Conservation (phyloP, 2,113 vertebrate species). For the Ammospiza caudacuta region DNA sequence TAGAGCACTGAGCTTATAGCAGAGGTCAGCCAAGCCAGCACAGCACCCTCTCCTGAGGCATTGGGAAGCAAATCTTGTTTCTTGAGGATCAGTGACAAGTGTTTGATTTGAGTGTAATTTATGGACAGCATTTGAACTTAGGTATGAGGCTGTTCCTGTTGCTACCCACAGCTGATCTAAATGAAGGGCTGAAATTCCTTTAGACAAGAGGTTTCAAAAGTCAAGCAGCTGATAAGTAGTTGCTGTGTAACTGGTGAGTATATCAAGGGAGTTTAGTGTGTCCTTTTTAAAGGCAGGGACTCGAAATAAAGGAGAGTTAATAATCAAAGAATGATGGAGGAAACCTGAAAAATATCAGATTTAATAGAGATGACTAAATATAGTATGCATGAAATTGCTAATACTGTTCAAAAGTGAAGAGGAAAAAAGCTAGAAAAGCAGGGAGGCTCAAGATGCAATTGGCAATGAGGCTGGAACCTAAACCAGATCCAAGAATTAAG, state of each 20-base stretch:
- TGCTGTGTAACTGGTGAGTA: background rate
- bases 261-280: background rate
- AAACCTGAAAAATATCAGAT: conserved; percentile 4
- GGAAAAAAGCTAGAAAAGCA: background rate
- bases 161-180: background rate
- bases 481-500: background rate
- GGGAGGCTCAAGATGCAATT: background rate
- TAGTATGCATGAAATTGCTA: background rate
- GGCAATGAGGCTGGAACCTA: background rate
- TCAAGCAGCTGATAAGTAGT: background rate
- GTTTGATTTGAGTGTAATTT: background rate
- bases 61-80: background rate
- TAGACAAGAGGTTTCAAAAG: conserved; percentile 4
- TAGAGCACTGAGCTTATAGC: background rate
- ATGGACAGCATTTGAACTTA: background rate
- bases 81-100: background rate
- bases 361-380: conserved; percentile 25
- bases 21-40: background rate
- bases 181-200: background rate
- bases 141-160: background rate
- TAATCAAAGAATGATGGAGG: background rate
- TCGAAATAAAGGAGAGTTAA: background rate
- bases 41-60: background rate
- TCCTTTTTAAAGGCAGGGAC: background rate
- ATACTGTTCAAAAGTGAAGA: background rate